These are phyloP conservation scores for Lichenostomus cassidix DNA, from an alignment of 2,113 vertebrate genomes.

Conservation along the genomic window DNA sequence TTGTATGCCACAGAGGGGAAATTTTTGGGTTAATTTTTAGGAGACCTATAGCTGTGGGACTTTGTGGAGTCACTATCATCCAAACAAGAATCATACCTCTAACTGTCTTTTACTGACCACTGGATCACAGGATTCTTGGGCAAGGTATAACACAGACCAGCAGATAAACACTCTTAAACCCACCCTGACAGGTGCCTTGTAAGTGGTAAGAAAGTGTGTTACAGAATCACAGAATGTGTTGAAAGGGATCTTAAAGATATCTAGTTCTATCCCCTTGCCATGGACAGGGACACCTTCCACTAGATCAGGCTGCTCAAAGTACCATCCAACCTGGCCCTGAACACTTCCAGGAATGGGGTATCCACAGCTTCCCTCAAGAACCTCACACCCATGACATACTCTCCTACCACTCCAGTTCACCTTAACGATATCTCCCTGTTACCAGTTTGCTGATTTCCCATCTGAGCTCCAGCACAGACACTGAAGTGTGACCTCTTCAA, in stretches of 20 bases:
- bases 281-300: neutral
- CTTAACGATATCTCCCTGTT: neutral
- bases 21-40: neutral
- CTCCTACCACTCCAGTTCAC: neutral
- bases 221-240: neutral
- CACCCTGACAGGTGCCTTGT: neutral
- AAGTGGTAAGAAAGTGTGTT: neutral
- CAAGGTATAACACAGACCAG: neutral
- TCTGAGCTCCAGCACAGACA: neutral
- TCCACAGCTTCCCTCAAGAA: neutral
- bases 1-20: fast-evolving
- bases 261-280: neutral
- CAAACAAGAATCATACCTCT: neutral
- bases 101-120: neutral
- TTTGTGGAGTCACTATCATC: neutral
- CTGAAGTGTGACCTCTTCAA: neutral
- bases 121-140: neutral
- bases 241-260: neutral
- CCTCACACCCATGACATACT: too few relatives aligned
- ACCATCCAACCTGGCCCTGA: neutral
- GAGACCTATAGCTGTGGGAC: neutral
- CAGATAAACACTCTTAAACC: neutral
- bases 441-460: neutral
- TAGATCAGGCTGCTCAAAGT: neutral
- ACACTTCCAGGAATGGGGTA: neutral